These are phyloP conservation scores for Muscidifurax raptorellus DNA, from an alignment of 1,140 invertebrate species.

Conservation along the genomic window DNA sequence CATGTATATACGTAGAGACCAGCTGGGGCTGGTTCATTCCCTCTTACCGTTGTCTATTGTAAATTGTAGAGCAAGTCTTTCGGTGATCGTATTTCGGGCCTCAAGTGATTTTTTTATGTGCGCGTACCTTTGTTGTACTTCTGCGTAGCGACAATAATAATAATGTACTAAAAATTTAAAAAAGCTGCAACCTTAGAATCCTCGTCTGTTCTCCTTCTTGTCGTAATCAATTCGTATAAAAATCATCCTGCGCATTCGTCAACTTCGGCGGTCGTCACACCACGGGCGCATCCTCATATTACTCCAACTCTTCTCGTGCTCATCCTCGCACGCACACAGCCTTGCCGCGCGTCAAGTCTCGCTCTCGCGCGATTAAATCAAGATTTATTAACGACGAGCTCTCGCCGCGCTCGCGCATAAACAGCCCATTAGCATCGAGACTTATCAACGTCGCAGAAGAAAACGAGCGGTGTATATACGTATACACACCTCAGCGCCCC, in stretches of 20 bases:
- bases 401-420: slow-evolving; percentile 31
- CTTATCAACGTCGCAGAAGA: slow-evolving; percentile 44
- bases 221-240: too few species aligned
- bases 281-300: not conserved
- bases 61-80: not conserved
- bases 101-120: too few species aligned
- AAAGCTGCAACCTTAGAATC: too few species aligned
- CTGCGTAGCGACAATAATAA: too few species aligned
- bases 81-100: not conserved
- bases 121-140: too few species aligned
- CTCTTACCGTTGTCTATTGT: not conserved
- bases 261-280: not conserved
- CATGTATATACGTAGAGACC: not conserved
- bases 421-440: slow-evolving; percentile 46
- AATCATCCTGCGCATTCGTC: too few species aligned
- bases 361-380: slow-evolving; percentile 45
- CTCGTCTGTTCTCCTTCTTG: too few species aligned
- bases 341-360: not conserved
- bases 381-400: slow-evolving; percentile 46
- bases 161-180: too few species aligned
- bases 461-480: not conserved
- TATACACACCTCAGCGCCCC: not conserved
- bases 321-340: not conserved
- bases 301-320: not conserved
- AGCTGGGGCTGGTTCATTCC: not conserved